Base-by-base conservation (phyloP, 2,888 invertebrate species). In the Cheilosia urbana region DNA sequence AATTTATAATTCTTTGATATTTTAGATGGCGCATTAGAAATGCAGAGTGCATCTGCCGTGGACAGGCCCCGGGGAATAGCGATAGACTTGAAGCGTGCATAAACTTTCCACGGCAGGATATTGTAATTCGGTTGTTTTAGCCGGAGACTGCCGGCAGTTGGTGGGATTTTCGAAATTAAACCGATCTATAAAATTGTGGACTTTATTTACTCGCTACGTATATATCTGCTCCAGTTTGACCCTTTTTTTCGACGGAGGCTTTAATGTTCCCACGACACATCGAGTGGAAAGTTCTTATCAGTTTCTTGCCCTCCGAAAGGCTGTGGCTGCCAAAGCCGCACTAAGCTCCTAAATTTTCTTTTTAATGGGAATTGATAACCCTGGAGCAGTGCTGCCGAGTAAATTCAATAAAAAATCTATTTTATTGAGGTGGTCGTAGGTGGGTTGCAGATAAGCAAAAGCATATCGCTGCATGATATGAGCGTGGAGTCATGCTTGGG, bases 1-100 rank as follows among this genome's bases (percentile, higher is more conserved):
- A 85, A 85, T 81, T 81, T 72, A 81, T 81, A 85, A 81, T 85
- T 76, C 72, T 60, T 30, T 65, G 68, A 76, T 85, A 53, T 73
- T 80, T 75, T 71, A 49, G 75, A 76, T 72, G 53, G 76, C 72
- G 72, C 72, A 85, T 85, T 85, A 85, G 76, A 40, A 77, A 85
- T 85, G 81, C 85, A 81, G 49, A 68, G 62, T 85, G 85, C 81
- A 85, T 81, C 77, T 81, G 72, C 37, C 51, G n/a, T 45, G 60
- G 58, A 69, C 53, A 71, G 58, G 51, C 81, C 81, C 66, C 15
- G 45, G 76, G 81, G 68, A 76, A 57, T 66, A 42, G 72, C 62
- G 81, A 77, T 66, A 79, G 76, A 62, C 85, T 71, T 62, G 58
- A 57, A 72, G 66, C 65, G 76, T 81, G 81, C 75, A 79, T 51